Conservation (phyloP, 1,140 invertebrate species). For the Atopsyche davidsoni region DNA sequence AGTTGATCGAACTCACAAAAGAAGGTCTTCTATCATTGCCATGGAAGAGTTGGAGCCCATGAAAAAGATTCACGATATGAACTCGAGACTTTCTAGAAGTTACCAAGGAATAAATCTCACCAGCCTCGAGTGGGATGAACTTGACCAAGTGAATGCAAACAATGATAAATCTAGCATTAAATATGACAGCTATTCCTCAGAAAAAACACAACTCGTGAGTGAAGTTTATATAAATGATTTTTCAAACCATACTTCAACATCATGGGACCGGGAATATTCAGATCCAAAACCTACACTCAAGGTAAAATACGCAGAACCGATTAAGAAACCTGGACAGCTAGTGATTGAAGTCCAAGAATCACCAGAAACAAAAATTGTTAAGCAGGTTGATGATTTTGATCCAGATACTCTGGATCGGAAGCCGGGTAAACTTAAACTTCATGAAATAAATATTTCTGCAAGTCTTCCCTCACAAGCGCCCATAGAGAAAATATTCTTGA, state of each 20-base stretch:
- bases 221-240: constrained; percentile 29
- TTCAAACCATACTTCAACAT: constrained; percentile 14
- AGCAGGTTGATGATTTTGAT: constrained; percentile 61
- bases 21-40: constrained; percentile 26
- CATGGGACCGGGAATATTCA: constrained; percentile 15
- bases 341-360: constrained; percentile 69
- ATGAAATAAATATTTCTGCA: constrained; percentile 16
- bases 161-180: constrained; percentile 8
- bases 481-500: constrained; percentile 50
- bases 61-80: constrained; percentile 30
- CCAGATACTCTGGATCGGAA: constrained; percentile 78
- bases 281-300: constrained; percentile 35
- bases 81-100: constrained; percentile 26
- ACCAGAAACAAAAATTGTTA: constrained; percentile 39
- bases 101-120: constrained; percentile 26
- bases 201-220: constrained; percentile 23
- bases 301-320: constrained; percentile 50
- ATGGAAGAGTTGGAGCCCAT: constrained; percentile 30
- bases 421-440: constrained; percentile 41
- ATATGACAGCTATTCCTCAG: constrained; percentile 13
- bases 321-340: constrained; percentile 58
- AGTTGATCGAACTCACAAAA: constrained; percentile 16
- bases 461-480: constrained; percentile 17
- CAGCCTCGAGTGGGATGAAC: constrained; percentile 12
- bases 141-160: constrained; percentile 4